Base-by-base conservation (phyloP, 2,113 vertebrate species). In the Chrysochloris asiatica region DNA sequence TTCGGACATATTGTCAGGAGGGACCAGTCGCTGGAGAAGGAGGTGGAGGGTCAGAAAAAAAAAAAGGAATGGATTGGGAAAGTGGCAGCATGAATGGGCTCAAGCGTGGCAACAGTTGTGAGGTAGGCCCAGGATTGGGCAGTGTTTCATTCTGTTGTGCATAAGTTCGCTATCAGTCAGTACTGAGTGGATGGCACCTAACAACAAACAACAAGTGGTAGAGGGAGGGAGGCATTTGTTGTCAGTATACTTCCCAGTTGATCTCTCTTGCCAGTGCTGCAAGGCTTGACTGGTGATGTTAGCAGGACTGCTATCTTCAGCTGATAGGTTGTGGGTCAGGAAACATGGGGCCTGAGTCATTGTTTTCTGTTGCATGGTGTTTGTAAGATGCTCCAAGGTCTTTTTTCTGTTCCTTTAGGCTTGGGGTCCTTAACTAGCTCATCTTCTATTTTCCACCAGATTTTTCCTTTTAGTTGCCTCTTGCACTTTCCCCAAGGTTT, bases 401-500 rank as follows among this genome's bases (percentile, higher is more conserved):
- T 69, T 33, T 63, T 36, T 36, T 6, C 24, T 69, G 12, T 50
- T 56, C 1, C 7, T 71, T 84, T 16, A 6, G 73, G 9, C 43
- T 17, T n/a, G 72, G 13, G 24, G 8, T n/a, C 16, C n/a, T 21
- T 83, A 24, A 73, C 4, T 2, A 61, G n/a, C 43, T 83, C 41
- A 5, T 12, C 38, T 77, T 43, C 16, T 1, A 13, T 17, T 43
- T 67, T 10, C 59, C 59, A 61, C 48, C 28, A 22, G 21, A 11
- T 10, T 47, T 90, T 8, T 76, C 21, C 36, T 71, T 63, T 61
- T 43, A 14, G 10, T 86, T 75, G 5, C 6, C 14, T 43, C 30
- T 52, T 78, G 33, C 75, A 78, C 87, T 24, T 19, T 59, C 90
- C 81, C 30, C 48, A 92, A 93, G 22, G 7, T 43, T 82, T 77